Evolutionary conservation across 2,888 invertebrate species (phyloP), one percentile per base, ranked within the genome.

Genomic region (Lamproptera curius): DNA sequence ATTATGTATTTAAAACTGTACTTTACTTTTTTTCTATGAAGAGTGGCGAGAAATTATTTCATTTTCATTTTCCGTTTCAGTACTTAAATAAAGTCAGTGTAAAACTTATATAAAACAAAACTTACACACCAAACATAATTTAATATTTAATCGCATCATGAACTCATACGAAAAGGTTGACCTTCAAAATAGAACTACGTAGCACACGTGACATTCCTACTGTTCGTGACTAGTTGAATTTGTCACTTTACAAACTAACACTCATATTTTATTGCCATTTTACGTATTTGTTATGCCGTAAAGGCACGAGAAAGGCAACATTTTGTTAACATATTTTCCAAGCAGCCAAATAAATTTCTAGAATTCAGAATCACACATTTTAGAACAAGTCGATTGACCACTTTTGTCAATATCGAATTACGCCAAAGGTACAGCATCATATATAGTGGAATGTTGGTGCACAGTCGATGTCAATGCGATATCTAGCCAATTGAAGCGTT

Each of bases 141-240:
- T n/a, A n/a, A n/a, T n/a, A n/a, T n/a, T n/a, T n/a, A n/a, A n/a
- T n/a, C n/a, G n/a, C n/a, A n/a, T n/a, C n/a, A n/a, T 15, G 14
- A 9, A 28, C 26, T 6, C 15, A 15, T 5, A 26, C 15, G 15
- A 9, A 26, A 20, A 26, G 33, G 16, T 6, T 10, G 31, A 23
- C 44, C 20, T 17, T 14, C 28, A 37, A 31, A 36, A 28, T 38
- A 26, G n/a, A 37, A 37, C 37, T 28, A 16, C 31, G 37, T 6
- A 9, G 6, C 16, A 16, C 44, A 44, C 44, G 44, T 37, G 31
- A 44, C 28, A 5, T 28, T 10, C 11, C 15, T 39, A n/a, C 26
- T 9, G n/a, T 39, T 39, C 39, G 41, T 42, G 41, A 42, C 41
- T 42, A 16, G 16, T 15, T 1, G 28, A 31, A 31, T 31, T 11